Base-by-base conservation (phyloP, 1,140 invertebrate genomes). In the Forficula auricularia region DNA sequence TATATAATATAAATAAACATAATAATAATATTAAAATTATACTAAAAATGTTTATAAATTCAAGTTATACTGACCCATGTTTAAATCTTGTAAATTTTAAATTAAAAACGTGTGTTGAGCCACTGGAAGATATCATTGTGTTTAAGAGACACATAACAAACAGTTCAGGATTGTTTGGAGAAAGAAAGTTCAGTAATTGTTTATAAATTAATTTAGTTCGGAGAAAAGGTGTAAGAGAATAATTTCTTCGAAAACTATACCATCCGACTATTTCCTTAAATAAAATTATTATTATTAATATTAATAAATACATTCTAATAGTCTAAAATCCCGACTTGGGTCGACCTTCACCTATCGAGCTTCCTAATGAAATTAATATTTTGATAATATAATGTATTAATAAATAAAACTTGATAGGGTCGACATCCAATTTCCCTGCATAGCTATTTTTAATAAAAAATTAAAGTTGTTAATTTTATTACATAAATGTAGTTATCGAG, bases 191-290 rank as follows among this genome's bases (percentile, higher is more conserved):
- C 30, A 65, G 62, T 38, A 76, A 56, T 34, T 69, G 62, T 57
- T 65, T 71, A 30, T 74, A 69, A 44, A 75, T 56, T 44, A 70
- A 51, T 54, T 64, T 71, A 42, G 73, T 72, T 36, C 67, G 54
- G 30, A 73, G 56, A 2, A 68, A 68, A 3, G 62, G 64, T 35
- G 56, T 58, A 8, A 73, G 56, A 19, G 53, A 56, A 31, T 56
- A 59, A 40, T 69, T 65, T 48, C 63, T 56, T 41, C 70, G 61
- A 49, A 71, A 73, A 48, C 64, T 65, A 53, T 72, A 76, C 73
- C 75, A 76, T 14, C 73, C 73, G 9, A 75, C 65, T 30, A 76
- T 61, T 50, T 69, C 64, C 50, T 62, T 61, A 39, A 46, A 48
- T n/a, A 35, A 12, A 40, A 33, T 6, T 33, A 37, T n/a, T 35